Evolutionary conservation across 2,113 vertebrate genomes (phyloP).

Genomic region (Monopterus albus): DNA sequence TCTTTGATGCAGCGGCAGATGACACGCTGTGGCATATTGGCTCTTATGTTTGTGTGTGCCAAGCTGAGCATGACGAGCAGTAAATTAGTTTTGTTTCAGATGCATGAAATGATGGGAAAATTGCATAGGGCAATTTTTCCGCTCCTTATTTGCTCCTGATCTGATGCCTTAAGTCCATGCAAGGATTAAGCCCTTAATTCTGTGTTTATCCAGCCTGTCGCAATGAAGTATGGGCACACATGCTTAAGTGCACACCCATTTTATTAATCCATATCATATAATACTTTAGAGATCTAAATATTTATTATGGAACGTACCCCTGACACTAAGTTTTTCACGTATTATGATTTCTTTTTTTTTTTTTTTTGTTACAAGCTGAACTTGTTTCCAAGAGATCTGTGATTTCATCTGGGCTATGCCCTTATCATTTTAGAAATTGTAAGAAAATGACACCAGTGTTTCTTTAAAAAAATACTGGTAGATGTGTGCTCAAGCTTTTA

Average conservation of each 20-base stretch:
- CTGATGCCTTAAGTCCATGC: constrained; percentile 58
- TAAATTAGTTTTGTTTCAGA: constrained; percentile 83
- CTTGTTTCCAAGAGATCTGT: too few species aligned
- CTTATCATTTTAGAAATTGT: background rate
- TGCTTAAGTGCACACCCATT: constrained; percentile 44
- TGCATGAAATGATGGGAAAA: constrained; percentile 79
- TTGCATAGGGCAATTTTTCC: constrained; percentile 63
- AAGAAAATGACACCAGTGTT: background rate
- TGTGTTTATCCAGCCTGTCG: constrained; percentile 62
- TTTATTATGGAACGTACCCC: constrained; percentile 20
- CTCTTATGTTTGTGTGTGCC: constrained; percentile 70
- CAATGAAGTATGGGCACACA: constrained; percentile 48
- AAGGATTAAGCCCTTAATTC: constrained; percentile 67
- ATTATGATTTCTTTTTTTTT: constrained; percentile 10
- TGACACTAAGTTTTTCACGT: constrained; percentile 7
- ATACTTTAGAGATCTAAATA: constrained; percentile 22
- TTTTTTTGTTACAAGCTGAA: too few species aligned
- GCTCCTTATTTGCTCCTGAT: constrained; percentile 49
- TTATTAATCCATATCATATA: constrained; percentile 56
- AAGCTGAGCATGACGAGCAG: constrained; percentile 77
- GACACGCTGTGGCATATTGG: constrained; percentile 64
- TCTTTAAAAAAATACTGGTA: constrained; percentile 1
- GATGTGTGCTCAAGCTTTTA: background rate
- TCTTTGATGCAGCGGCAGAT: constrained; percentile 72
- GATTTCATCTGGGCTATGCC: too few species aligned